phyloP scores from a whole-genome alignment of 2,113 vertebrate genomes.

The Oxygymnocypris stewartii region DNA sequence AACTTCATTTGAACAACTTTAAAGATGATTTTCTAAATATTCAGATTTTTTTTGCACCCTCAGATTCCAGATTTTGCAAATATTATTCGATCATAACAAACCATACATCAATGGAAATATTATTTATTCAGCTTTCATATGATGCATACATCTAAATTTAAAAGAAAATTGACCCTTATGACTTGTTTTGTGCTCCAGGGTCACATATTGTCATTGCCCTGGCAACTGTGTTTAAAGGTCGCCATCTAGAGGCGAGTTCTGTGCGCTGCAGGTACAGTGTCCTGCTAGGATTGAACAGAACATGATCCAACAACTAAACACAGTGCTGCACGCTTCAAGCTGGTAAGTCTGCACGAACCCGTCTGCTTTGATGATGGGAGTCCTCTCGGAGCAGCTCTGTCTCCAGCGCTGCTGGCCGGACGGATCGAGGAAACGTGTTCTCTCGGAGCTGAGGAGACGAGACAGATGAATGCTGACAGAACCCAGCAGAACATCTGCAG shows the following conservation, averaged over 20 bases:
- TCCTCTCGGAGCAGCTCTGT: conserved; percentile 79
- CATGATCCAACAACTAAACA: background rate
- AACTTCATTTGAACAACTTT: too few relatives aligned
- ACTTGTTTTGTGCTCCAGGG: too few relatives aligned
- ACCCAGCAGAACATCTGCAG: conserved; percentile 86
- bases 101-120: too few relatives aligned
- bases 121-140: too few relatives aligned
- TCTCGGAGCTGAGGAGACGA: conserved; percentile 81
- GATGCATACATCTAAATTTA: too few relatives aligned
- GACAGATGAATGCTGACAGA: conserved; percentile 86
- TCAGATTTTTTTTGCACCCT: too few relatives aligned
- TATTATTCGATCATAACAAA: too few relatives aligned
- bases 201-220: too few relatives aligned
- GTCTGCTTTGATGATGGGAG: conserved; percentile 72
- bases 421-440: conserved; percentile 73
- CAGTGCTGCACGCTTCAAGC: background rate
- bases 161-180: too few relatives aligned
- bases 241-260: background rate
- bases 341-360: conserved; percentile 65
- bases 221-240: background rate
- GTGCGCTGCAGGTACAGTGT: background rate
- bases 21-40: too few relatives aligned
- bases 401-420: conserved; percentile 84
- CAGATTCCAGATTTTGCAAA: too few relatives aligned
- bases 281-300: background rate